Percentiles rank a stretch among this genome's conserved stretches.
Evolutionary conservation across 2,888 invertebrate genomes (phyloP).

Genomic region (Lepas anatifera): DNA sequence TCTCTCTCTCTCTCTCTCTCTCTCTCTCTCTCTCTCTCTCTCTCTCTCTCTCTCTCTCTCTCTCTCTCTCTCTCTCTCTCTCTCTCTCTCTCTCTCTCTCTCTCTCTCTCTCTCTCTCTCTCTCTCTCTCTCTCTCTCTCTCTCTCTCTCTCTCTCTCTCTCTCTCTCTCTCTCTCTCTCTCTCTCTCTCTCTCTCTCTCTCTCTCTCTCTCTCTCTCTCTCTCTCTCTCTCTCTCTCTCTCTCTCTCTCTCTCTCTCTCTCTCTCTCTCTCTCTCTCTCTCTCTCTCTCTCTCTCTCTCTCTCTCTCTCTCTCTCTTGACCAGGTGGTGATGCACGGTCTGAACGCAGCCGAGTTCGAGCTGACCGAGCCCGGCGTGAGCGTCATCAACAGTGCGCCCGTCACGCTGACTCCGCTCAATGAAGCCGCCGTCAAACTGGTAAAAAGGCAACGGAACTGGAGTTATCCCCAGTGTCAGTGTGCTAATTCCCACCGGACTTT

Average conservation of each 20-base stretch:
- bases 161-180: neutral
- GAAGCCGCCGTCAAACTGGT: conserved; percentile 25
- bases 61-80: too few species aligned
- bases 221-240: neutral
- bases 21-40: too few species aligned
- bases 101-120: neutral
- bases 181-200: neutral
- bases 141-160: neutral
- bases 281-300: conserved; percentile 11
- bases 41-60: too few species aligned
- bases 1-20: too few species aligned
- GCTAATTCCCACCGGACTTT: too few species aligned
- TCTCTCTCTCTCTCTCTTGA: conserved; percentile 20
- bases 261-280: conserved; percentile 4
- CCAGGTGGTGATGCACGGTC: conserved; percentile 32
- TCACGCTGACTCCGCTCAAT: conserved; percentile 25
- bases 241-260: neutral
- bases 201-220: neutral
- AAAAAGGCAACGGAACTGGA: too few species aligned
- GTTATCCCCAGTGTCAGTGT: too few species aligned
- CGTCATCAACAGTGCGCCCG: conserved; percentile 23
- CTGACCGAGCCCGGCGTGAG: conserved; percentile 34
- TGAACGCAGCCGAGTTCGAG: conserved; percentile 35
- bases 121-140: neutral
- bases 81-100: too few species aligned